Percentiles rank a stretch among this genome's conserved stretches.
Evolutionary conservation across 2,797 vertebrate species (phyloP).

Genomic region (Notolepis coatsorum): DNA sequence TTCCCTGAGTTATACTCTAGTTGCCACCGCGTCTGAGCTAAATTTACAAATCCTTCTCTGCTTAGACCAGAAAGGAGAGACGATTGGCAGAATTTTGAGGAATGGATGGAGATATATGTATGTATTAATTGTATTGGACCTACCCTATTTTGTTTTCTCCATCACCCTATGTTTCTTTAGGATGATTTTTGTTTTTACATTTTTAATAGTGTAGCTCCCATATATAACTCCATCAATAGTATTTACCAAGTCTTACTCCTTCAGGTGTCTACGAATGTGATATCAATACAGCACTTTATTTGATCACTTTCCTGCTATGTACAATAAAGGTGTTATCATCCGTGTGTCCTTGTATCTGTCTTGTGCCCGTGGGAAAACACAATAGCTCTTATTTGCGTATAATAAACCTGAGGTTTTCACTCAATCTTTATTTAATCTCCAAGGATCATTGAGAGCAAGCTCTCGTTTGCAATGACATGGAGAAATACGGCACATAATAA

Average conservation of each 20-base stretch:
- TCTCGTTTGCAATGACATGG: too few relatives aligned
- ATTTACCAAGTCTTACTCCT: slow-evolving; percentile 44
- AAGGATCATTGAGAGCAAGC: too few relatives aligned
- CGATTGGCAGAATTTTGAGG: slow-evolving; percentile 12
- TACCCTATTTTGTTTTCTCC: neutral
- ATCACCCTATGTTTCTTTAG: neutral
- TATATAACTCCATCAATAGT: slow-evolving; percentile 9
- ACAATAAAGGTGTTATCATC: slow-evolving; percentile 65
- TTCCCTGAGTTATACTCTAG: too few relatives aligned
- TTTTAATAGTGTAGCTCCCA: slow-evolving; percentile 35
- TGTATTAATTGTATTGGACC: neutral
- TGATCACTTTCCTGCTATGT: slow-evolving; percentile 49
- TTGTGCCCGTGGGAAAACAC: neutral
- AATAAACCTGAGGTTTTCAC: too few relatives aligned
- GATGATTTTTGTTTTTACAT: slow-evolving; percentile 8
- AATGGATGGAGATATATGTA: slow-evolving; percentile 2
- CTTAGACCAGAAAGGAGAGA: neutral
- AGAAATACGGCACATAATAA: too few relatives aligned
- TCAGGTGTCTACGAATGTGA: slow-evolving; percentile 58
- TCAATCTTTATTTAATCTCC: too few relatives aligned
- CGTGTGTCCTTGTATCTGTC: slow-evolving; percentile 27
- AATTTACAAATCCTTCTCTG: neutral
- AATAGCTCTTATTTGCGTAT: neutral
- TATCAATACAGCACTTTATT: slow-evolving; percentile 63
- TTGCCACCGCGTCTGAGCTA: neutral